Base-by-base conservation (phyloP, 2,113 vertebrate genomes). In the Pteronura brasiliensis region DNA sequence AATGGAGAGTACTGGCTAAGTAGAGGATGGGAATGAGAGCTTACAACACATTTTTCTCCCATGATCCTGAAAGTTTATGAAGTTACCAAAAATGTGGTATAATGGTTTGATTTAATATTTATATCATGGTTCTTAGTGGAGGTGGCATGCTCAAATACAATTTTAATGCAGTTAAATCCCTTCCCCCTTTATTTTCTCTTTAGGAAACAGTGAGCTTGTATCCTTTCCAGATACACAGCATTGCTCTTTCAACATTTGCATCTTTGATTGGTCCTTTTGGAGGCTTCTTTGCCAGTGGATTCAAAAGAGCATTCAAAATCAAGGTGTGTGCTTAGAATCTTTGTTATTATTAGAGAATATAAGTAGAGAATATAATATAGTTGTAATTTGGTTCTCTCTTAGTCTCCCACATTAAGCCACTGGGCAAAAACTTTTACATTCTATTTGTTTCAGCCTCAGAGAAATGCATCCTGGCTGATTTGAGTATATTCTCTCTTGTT, bases 291-390 rank as follows among this genome's bases (percentile, higher is more conserved):
- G 99, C 99, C 88, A 99, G 99, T 84, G 99, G 99, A 93, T 99
- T 99, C 98, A 99, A 99, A 99, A 98, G 99, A 98, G 99, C 99
- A 82, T 99, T 99, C 97, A 99, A 99, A 99, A 99, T 99, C 95
- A 99, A 99, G 99, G 99, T 99, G 74, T 87, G 97, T 97, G 29
- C 85, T 84, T 69, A 52, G 55, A 52, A 63, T 81, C 34, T 85
- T 82, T 81, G 15, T 39, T 71, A 17, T 36, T 79, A 14, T 71
- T 39, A 21, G 44, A 83, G 42, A 57, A 55, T 36, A n/a, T 65
- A 11, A 27, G 76, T 81, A 67, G 65, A 67, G 55, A 74, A 9
- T 4, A 3, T 47, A 44, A 69, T 27, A 61, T 4, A 39, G 44
- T 18, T 74, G 81, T 42, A 67, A 36, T 91, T 42, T 71, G 49